phyloP scores from a whole-genome alignment of 1,140 invertebrate species.

The Drosophila tani region DNA sequence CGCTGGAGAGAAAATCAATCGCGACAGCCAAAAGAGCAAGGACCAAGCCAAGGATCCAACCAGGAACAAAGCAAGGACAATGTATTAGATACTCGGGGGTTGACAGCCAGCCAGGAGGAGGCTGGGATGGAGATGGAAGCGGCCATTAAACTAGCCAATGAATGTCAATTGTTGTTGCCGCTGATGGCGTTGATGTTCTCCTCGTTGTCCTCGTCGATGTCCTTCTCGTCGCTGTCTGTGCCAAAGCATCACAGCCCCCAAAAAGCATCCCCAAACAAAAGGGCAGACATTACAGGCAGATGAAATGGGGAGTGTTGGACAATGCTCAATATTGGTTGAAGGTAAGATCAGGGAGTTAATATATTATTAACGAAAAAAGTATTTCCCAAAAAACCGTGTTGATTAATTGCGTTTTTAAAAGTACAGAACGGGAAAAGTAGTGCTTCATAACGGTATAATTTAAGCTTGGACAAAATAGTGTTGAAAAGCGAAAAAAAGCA shows the following conservation, averaged over 20 bases:
- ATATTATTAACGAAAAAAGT: too few relatives aligned
- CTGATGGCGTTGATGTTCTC: slow-evolving; percentile 53
- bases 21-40: slow-evolving; percentile 63
- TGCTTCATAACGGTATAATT: neutral
- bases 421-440: neutral
- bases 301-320: slow-evolving; percentile 12
- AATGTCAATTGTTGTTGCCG: slow-evolving; percentile 78
- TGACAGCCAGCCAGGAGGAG: slow-evolving; percentile 5
- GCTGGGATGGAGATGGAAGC: slow-evolving; percentile 10
- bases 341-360: too few relatives aligned
- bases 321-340: neutral
- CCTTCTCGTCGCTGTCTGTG: slow-evolving; percentile 15
- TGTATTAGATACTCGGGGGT: slow-evolving; percentile 9
- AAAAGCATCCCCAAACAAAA: neutral
- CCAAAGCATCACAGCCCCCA: slow-evolving; percentile 27
- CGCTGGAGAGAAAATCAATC: slow-evolving; percentile 76
- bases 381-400: neutral
- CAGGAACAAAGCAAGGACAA: slow-evolving; percentile 16
- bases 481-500: too few relatives aligned
- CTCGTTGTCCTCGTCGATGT: slow-evolving; percentile 6
- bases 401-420: neutral
- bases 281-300: neutral
- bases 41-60: slow-evolving; percentile 45
- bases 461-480: neutral
- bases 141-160: slow-evolving; percentile 77